These are phyloP conservation scores for Clepsis dumicolana DNA, from an alignment of 2,888 invertebrate species.

Conservation along the genomic window DNA sequence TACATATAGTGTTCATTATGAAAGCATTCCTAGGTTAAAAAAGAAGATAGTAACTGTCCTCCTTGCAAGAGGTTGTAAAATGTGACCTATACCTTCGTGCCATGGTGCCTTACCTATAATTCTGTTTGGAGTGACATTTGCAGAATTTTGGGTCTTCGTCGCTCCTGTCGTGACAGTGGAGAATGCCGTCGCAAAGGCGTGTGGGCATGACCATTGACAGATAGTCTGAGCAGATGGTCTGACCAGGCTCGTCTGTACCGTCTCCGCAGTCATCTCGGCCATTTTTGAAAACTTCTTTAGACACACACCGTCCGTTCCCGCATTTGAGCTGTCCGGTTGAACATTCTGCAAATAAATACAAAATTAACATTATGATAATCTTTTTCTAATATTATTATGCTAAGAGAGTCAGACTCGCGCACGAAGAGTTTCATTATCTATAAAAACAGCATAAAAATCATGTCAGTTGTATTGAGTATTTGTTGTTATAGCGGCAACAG, in stretches of 20 bases:
- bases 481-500: too few relatives aligned
- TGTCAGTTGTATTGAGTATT: too few relatives aligned
- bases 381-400: too few relatives aligned
- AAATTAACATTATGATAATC: background rate
- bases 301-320: slow-evolving; percentile 88
- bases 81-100: background rate
- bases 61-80: too few relatives aligned
- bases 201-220: slow-evolving; percentile 88
- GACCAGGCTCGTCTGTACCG: slow-evolving; percentile 88
- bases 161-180: slow-evolving; percentile 91
- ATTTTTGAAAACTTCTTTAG: slow-evolving; percentile 90
- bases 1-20: too few relatives aligned
- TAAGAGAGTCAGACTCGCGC: too few relatives aligned
- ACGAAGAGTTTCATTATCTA: too few relatives aligned
- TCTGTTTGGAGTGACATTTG: slow-evolving; percentile 82
- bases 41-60: too few relatives aligned
- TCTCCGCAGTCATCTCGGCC: slow-evolving; percentile 89
- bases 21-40: too few relatives aligned
- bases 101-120: slow-evolving; percentile 62
- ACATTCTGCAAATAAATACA: slow-evolving; percentile 85
- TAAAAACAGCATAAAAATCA: too few relatives aligned
- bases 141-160: slow-evolving; percentile 90
- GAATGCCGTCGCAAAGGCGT: slow-evolving; percentile 91
- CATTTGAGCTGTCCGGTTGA: slow-evolving; percentile 88
- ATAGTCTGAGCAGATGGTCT: slow-evolving; percentile 88